phyloP scores from a whole-genome alignment of 2,113 vertebrate genomes.

The Sceloporus undulatus region DNA sequence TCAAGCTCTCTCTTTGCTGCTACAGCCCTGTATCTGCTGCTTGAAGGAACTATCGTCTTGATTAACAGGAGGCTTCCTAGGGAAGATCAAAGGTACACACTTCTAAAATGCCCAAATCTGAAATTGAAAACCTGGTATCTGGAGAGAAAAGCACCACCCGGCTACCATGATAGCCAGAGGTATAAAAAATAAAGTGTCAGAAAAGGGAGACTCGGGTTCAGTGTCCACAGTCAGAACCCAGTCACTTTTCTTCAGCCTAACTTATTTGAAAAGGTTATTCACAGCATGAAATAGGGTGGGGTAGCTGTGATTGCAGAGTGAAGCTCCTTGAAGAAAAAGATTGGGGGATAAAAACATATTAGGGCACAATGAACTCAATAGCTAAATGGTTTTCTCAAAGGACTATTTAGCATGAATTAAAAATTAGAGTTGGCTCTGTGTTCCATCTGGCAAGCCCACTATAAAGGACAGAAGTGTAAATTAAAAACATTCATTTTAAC shows the following conservation, averaged over 20 bases:
- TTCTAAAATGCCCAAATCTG: neutral
- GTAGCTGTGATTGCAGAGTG: neutral
- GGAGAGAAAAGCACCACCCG: neutral
- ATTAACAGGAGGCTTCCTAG: neutral
- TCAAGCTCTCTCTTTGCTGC: no score
- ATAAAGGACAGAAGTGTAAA: slow-evolving; percentile 42
- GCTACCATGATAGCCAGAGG: neutral
- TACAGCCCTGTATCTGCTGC: no score
- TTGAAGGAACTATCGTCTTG: no score
- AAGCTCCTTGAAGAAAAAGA: neutral
- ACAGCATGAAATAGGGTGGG: neutral
- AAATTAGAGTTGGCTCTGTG: neutral
- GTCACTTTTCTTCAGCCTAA: neutral
- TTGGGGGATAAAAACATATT: neutral
- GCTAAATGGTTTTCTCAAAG: slow-evolving; percentile 9
- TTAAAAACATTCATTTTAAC: slow-evolving; percentile 28
- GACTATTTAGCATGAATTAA: slow-evolving; percentile 6
- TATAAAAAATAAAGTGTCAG: neutral
- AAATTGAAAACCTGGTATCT: neutral
- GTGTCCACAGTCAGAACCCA: neutral
- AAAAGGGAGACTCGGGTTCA: neutral
- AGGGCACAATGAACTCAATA: neutral
- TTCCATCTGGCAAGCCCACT: slow-evolving; percentile 24
- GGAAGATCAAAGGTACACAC: neutral
- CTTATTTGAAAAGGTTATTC: neutral